Percentiles rank a stretch among this genome's conserved stretches.
Evolutionary conservation across 2,797 vertebrate genomes (phyloP).

Genomic region (Hafferia zeledoni): DNA sequence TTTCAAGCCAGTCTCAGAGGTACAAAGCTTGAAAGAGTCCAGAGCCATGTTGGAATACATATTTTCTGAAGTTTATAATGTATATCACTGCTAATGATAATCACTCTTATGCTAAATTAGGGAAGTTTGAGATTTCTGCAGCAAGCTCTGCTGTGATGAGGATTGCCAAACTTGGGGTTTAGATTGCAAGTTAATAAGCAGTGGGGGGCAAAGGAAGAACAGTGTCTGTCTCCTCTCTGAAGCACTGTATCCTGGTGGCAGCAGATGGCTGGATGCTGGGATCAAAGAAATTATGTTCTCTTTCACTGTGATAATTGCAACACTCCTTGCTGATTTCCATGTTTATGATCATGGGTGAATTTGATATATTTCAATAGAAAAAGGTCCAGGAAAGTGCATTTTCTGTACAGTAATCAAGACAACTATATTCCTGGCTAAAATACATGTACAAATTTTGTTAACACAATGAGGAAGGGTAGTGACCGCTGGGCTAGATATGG

Average conservation of each 20-base stretch:
- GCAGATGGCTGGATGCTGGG: not conserved
- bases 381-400: not conserved
- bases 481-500: not conserved
- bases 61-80: not conserved
- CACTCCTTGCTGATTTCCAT: not conserved
- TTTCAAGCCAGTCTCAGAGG: not conserved
- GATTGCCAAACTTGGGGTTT: not conserved
- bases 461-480: not conserved
- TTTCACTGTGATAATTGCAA: not conserved
- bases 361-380: not conserved
- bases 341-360: not conserved
- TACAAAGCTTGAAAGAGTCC: not conserved
- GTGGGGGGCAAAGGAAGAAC: not conserved
- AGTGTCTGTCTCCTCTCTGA: not conserved
- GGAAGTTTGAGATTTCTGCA: not conserved
- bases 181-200: not conserved
- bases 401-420: not conserved
- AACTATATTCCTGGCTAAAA: not conserved
- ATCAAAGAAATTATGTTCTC: not conserved
- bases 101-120: not conserved
- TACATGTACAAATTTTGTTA: not conserved
- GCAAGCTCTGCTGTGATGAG: not conserved
- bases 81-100: not conserved
- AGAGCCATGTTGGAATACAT: not conserved
- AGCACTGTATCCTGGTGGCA: not conserved